Percentiles rank a stretch among this genome's conserved stretches.
phyloP scores from a whole-genome alignment of 2,888 invertebrate genomes.

The Cephus pulcher region DNA sequence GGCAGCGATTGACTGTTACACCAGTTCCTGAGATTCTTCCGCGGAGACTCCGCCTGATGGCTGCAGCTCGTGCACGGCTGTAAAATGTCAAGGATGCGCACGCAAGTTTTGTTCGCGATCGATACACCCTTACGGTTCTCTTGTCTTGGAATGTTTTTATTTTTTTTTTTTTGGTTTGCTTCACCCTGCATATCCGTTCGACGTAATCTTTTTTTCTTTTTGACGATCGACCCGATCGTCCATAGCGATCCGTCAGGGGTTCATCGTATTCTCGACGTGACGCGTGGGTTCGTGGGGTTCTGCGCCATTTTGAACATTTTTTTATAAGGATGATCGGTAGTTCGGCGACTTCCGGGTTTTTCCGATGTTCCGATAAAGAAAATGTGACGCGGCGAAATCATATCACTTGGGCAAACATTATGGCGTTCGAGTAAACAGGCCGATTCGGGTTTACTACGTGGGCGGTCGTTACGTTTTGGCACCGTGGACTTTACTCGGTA shows the following conservation, averaged over 20 bases:
- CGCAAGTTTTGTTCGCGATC: conserved; percentile 23
- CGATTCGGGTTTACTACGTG: not conserved
- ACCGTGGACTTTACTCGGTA: not conserved
- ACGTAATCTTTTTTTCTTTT: not conserved
- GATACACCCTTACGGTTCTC: conserved; percentile 23
- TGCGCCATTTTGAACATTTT: not conserved
- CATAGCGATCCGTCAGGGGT: not conserved
- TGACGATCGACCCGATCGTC: not conserved
- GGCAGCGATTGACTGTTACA: not conserved
- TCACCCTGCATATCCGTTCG: not conserved
- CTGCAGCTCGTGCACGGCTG: not conserved
- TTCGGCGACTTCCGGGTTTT: not conserved
- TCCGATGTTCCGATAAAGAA: not conserved
- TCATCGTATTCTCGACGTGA: not conserved
- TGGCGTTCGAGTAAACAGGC: not conserved
- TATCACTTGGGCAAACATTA: not conserved
- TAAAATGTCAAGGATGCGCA: conserved; percentile 40
- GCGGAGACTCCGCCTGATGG: not conserved
- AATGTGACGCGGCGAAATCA: not conserved
- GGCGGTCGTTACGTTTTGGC: not conserved
- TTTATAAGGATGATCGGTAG: not conserved
- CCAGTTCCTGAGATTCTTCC: no score
- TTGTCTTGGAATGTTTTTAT: not conserved
- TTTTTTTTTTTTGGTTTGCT: not conserved
- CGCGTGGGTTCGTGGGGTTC: not conserved